phyloP scores from a whole-genome alignment of 92 coral and sea anemone genomes.

The Parazoanthus atlanticus region DNA sequence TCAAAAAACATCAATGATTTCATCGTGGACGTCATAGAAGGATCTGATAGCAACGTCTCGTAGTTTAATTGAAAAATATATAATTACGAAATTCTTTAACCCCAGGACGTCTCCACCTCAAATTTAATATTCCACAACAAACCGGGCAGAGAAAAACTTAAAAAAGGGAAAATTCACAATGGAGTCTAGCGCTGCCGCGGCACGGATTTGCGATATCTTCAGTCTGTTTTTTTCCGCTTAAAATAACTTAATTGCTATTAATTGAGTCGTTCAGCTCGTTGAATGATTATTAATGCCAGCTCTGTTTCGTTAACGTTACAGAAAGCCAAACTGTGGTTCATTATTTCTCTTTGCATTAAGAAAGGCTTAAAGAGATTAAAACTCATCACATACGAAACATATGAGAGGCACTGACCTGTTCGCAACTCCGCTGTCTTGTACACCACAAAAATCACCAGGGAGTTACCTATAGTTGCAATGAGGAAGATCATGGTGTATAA shows the following conservation, averaged over 20 bases:
- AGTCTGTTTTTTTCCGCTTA: neutral
- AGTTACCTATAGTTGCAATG: conserved; percentile 87
- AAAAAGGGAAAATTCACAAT: neutral
- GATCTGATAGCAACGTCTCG: neutral
- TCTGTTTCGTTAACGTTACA: neutral
- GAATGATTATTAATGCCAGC: conserved; percentile 29
- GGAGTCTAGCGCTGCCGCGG: neutral
- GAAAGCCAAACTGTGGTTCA: neutral
- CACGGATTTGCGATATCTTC: neutral
- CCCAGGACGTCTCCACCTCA: conserved; percentile 15
- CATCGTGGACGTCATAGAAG: neutral
- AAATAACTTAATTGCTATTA: neutral
- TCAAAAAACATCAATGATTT: neutral
- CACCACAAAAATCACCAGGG: conserved; percentile 91
- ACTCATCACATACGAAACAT: neutral
- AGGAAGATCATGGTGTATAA: conserved; percentile 86
- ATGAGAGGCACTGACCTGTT: conserved; percentile 65
- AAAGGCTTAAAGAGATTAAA: conserved; percentile 18
- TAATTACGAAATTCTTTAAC: conserved; percentile 16
- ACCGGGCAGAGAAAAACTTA: conserved; percentile 11
- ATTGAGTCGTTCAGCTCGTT: conserved; percentile 31
- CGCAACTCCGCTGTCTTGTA: conserved; percentile 91
- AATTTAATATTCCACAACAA: conserved; percentile 14
- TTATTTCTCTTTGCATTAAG: conserved; percentile 3
- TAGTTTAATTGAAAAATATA: neutral